Evolutionary conservation across 1,140 invertebrate genomes (phyloP).

Genomic region (Bemisia tabaci): DNA sequence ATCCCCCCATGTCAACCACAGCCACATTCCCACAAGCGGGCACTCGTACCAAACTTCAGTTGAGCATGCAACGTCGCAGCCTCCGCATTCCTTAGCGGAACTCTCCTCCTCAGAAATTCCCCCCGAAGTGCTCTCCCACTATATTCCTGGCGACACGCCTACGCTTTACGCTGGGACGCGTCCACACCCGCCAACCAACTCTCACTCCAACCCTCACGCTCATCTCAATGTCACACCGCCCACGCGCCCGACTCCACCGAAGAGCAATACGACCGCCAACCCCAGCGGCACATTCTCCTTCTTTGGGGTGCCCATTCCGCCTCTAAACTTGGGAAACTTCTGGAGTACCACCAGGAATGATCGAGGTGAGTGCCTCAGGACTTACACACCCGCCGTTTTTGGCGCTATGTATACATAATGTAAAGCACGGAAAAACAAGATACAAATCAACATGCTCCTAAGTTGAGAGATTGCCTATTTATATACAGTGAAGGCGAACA

Average conservation of each 20-base stretch:
- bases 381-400: too few species aligned
- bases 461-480: too few species aligned
- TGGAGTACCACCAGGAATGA: slow-evolving; percentile 33
- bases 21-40: slow-evolving; percentile 13
- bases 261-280: too few species aligned
- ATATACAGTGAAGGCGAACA: too few species aligned
- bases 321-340: slow-evolving; percentile 49
- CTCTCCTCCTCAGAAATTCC: slow-evolving; percentile 15
- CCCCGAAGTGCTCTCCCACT: slow-evolving; percentile 28
- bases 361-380: too few species aligned
- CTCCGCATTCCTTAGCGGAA: slow-evolving; percentile 19
- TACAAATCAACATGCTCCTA: too few species aligned
- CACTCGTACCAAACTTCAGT: background rate
- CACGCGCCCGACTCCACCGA: slow-evolving; percentile 28
- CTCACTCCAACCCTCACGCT: background rate
- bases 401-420: too few species aligned
- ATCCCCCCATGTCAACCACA: slow-evolving; percentile 19
- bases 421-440: too few species aligned
- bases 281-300: slow-evolving; percentile 52
- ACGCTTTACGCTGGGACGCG: slow-evolving; percentile 41
- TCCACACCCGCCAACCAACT: too few species aligned
- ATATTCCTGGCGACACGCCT: slow-evolving; percentile 42
- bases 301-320: slow-evolving; percentile 65
- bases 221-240: too few species aligned
- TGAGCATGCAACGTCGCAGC: background rate